Evolutionary conservation across 2,888 invertebrate species (phyloP).

Genomic region (Leptinotarsa haldemani): DNA sequence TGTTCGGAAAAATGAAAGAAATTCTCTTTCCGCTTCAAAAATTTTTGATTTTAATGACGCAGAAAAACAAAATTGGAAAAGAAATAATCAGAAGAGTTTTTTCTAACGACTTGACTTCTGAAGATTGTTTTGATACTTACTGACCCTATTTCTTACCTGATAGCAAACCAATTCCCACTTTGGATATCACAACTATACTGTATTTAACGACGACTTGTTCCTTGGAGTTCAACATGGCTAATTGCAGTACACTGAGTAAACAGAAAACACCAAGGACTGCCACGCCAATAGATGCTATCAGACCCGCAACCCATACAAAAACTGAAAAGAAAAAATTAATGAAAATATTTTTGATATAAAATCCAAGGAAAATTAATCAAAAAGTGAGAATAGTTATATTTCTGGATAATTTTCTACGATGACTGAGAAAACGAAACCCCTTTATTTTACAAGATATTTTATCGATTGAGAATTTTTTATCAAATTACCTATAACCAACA

Average conservation of each 20-base stretch:
- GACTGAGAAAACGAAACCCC: no score
- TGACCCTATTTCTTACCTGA: constrained; percentile 74
- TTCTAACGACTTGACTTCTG: no score
- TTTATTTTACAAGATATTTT: no score
- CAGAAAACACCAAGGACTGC: constrained; percentile 81
- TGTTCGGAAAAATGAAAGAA: no score
- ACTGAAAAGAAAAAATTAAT: constrained; percentile 68
- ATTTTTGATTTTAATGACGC: no score
- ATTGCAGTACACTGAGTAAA: constrained; percentile 82
- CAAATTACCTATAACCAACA: no score
- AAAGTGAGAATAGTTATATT: background rate
- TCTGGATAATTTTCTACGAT: no score
- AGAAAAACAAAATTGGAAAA: no score
- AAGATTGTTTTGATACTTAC: no score
- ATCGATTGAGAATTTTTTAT: no score
- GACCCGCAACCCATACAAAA: constrained; percentile 84
- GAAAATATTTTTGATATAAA: background rate
- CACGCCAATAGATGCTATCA: constrained; percentile 82
- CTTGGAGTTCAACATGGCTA: constrained; percentile 88
- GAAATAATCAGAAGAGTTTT: no score
- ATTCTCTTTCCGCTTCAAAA: no score
- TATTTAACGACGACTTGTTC: constrained; percentile 85
- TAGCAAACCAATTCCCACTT: constrained; percentile 80
- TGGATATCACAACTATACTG: constrained; percentile 80
- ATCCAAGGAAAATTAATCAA: background rate